Conservation (phyloP, 2,113 vertebrate genomes). For the Falcunculus frontatus region DNA sequence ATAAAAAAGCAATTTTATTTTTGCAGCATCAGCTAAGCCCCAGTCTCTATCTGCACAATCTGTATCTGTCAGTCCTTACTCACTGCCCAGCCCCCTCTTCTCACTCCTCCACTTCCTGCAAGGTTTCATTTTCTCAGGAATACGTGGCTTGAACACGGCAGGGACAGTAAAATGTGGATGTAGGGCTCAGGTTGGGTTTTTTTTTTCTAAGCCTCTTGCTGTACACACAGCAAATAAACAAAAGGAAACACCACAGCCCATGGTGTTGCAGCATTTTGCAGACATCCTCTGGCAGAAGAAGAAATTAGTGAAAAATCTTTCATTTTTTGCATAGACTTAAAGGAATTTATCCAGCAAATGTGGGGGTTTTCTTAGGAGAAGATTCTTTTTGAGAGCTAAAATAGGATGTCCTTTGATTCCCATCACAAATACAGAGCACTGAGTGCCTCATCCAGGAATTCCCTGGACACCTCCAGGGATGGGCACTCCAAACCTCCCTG, state of each 20-base stretch:
- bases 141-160: fast-evolving
- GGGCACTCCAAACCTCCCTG: not conserved
- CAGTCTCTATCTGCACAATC: not conserved
- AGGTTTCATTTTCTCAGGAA: not conserved
- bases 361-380: not conserved
- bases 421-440: not conserved
- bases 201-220: not conserved
- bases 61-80: not conserved
- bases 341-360: not conserved
- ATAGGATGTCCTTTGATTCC: not conserved
- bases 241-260: not conserved
- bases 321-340: not conserved
- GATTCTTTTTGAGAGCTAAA: not conserved
- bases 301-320: not conserved
- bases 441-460: not conserved
- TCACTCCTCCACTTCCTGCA: not conserved
- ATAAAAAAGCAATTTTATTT: not conserved
- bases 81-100: not conserved
- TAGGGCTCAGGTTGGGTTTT: fast-evolving
- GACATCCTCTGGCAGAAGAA: not conserved
- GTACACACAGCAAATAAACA: not conserved
- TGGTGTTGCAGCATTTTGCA: not conserved
- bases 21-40: not conserved
- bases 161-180: not conserved
- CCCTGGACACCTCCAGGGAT: not conserved